Percentiles rank a stretch among this genome's conserved stretches.
These are phyloP conservation scores for Anguilla megastoma DNA, from an alignment of 2,797 vertebrate species.

Conservation along the genomic window DNA sequence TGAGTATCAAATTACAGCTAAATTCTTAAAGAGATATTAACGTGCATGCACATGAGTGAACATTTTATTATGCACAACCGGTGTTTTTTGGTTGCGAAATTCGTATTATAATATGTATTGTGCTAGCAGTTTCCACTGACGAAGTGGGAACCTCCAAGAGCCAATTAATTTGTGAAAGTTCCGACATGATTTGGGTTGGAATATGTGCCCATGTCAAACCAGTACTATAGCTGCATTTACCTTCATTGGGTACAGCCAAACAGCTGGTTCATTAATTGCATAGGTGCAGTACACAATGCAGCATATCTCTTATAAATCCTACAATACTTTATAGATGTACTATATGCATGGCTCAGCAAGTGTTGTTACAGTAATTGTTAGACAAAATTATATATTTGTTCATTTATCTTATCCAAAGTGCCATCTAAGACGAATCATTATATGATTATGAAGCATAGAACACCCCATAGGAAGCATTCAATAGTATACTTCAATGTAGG, in stretches of 20 bases:
- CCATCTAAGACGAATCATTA: too few relatives aligned
- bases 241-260: not conserved
- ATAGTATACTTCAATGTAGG: not conserved
- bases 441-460: not conserved
- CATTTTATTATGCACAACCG: not conserved
- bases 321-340: too few relatives aligned
- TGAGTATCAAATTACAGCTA: constrained; percentile 63
- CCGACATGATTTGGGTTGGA: not conserved
- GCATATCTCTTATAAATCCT: too few relatives aligned
- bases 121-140: not conserved
- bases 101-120: not conserved
- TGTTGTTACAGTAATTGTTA: too few relatives aligned
- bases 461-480: not conserved
- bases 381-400: too few relatives aligned
- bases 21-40: constrained; percentile 69
- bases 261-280: not conserved
- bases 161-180: not conserved
- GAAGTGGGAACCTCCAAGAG: not conserved
- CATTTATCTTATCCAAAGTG: too few relatives aligned
- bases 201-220: not conserved
- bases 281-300: not conserved
- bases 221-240: not conserved
- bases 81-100: not conserved
- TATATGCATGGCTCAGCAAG: too few relatives aligned
- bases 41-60: not conserved